Base-by-base conservation (phyloP, 2,113 vertebrate genomes). In the Oreotrochilus melanogaster region DNA sequence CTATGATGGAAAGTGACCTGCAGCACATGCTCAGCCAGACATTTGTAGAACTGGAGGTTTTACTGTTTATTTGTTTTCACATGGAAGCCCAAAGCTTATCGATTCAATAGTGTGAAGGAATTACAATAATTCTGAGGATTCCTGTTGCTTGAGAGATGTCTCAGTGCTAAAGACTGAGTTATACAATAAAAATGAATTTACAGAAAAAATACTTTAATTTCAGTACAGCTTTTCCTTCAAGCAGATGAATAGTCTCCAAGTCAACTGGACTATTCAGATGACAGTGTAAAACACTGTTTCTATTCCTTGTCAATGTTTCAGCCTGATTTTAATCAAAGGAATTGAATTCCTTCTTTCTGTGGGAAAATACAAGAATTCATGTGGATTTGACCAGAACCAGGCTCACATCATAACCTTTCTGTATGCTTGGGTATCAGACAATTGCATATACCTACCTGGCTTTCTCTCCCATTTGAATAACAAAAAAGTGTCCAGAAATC, bases 1-100 rank as follows among this genome's bases (percentile, higher is more conserved):
- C 42, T 30, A 17, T 0, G 0, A 51, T 15, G 15, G 13, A 47
- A 37, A 64, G 53, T 5, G 37, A 69, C 31, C 53, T 45, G 27
- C 7, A 42, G 27, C 11, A 84, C 37, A 37, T 0, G 1, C 31
- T 50, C 27, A 73, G 42, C 23, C 60, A 65, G 23, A 48, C 19
- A 74, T 57, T 65, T 60, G 22, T 60, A 67, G 23, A 6, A 47
- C 25, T 48, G 47, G 2, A 7, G 21, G 0, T 2, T 58, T 78
- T 58, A 72, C 35, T 27, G 9, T 56, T 56, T 62, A 13, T 56
- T 69, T 86, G 21, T 0, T 27, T 82, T 43, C 45, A 28, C 13
- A 71, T 10, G 24, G 23, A 72, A 90, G 61, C 16, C 9, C 43
- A 39, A 88, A 72, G 47, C 4, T 1, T 65, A 65, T 4, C 22